Conservation (phyloP, 2,888 invertebrate species). For the Eupithecia dodoneata region DNA sequence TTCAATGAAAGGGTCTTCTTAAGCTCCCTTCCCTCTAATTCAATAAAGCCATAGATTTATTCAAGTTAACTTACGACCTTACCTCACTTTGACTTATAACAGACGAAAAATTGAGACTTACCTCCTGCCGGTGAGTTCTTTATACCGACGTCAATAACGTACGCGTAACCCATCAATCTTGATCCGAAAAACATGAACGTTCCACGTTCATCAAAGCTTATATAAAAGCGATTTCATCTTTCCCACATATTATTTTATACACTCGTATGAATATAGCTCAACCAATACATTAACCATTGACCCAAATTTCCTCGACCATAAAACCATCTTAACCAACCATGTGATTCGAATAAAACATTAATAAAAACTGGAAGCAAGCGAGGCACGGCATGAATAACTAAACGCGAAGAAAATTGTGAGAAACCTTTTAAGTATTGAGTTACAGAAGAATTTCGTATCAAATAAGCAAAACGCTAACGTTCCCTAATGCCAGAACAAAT, state of each 20-base stretch:
- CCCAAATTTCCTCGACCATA: constrained; percentile 43
- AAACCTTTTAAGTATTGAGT: constrained; percentile 51
- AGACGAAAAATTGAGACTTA: not conserved
- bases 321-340: constrained; percentile 46
- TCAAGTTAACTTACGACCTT: not conserved
- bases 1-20: not conserved
- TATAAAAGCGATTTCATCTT: constrained; percentile 28
- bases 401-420: constrained; percentile 46
- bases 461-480: constrained; percentile 58
- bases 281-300: constrained; percentile 44
- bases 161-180: constrained; percentile 10
- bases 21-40: not conserved
- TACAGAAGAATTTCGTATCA: constrained; percentile 50
- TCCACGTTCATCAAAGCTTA: constrained; percentile 25
- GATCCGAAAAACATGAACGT: constrained; percentile 17
- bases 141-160: constrained; percentile 3
- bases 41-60: not conserved
- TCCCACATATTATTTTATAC: constrained; percentile 33
- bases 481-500: constrained; percentile 67
- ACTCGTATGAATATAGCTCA: constrained; percentile 37
- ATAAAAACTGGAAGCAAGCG: constrained; percentile 47
- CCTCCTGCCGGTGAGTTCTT: not conserved
- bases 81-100: not conserved
- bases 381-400: constrained; percentile 51
- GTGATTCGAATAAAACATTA: constrained; percentile 46